Conservation (phyloP, 2,797 vertebrate genomes). For the Tachyglossus aculeatus region DNA sequence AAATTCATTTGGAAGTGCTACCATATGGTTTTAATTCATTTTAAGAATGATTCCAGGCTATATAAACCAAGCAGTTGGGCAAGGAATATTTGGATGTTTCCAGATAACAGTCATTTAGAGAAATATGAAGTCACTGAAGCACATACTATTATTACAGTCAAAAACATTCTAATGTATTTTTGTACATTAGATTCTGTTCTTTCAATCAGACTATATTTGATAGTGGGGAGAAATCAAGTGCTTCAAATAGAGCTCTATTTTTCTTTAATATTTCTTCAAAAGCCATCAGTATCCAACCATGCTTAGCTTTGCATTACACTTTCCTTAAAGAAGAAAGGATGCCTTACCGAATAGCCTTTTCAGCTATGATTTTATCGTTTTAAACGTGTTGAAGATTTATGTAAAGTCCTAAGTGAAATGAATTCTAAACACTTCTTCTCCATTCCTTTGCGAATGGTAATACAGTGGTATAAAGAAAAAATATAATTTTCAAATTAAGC, state of each 20-base stretch:
- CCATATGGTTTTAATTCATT: background rate
- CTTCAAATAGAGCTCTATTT: background rate
- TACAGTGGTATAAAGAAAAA: no score
- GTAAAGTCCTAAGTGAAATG: background rate
- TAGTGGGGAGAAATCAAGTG: background rate
- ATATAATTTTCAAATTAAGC: no score
- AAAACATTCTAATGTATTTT: background rate
- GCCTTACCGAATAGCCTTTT: background rate
- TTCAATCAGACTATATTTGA: background rate
- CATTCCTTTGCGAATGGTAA: background rate
- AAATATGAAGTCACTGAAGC: background rate
- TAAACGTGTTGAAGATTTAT: background rate
- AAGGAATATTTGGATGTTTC: background rate
- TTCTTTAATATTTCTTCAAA: no score
- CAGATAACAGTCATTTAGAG: background rate
- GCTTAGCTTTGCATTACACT: fast-evolving
- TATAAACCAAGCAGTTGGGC: background rate
- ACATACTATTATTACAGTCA: background rate
- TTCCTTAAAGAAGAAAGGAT: background rate
- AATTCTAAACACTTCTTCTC: background rate
- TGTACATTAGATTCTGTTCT: background rate
- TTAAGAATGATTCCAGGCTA: background rate
- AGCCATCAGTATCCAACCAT: background rate
- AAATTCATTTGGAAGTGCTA: background rate
- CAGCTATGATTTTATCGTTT: background rate